Conservation (phyloP, 2,113 vertebrate genomes). For the Sturnus vulgaris region DNA sequence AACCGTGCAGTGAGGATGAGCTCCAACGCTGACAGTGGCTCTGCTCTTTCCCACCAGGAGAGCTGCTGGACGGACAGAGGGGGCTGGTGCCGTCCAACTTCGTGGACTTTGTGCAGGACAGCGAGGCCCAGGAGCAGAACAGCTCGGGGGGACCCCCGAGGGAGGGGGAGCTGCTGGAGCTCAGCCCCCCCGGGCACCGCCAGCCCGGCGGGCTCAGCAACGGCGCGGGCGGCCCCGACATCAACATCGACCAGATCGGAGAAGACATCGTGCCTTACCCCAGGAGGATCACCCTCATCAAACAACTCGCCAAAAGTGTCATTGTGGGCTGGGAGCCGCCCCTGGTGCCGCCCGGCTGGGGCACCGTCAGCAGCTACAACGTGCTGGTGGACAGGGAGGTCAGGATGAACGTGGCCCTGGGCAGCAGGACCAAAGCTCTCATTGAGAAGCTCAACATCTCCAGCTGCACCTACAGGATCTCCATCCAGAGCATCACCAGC, state of each 20-base stretch:
- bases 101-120: conserved; percentile 92
- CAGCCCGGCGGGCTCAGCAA: conserved; percentile 72
- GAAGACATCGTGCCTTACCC: conserved; percentile 99
- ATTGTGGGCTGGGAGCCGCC: conserved; percentile 98
- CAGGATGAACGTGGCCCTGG: conserved; percentile 84
- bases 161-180: conserved; percentile 72
- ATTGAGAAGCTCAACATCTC: conserved; percentile 92
- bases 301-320: conserved; percentile 96
- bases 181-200: conserved; percentile 64
- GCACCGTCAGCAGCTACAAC: conserved; percentile 88
- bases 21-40: not conserved
- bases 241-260: conserved; percentile 88
- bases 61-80: conserved; percentile 92
- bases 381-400: conserved; percentile 92
- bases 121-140: conserved; percentile 81
- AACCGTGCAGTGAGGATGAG: no score
- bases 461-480: conserved; percentile 86
- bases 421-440: conserved; percentile 89
- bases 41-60: conserved; percentile 74
- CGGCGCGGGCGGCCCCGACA: conserved; percentile 82
- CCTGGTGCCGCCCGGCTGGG: conserved; percentile 88
- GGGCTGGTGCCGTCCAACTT: conserved; percentile 98
- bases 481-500: conserved; percentile 88
- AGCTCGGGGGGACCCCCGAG: not conserved
- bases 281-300: conserved; percentile 93